Conservation (phyloP, 2,888 invertebrate genomes). For the Yponomeuta plumbellus region DNA sequence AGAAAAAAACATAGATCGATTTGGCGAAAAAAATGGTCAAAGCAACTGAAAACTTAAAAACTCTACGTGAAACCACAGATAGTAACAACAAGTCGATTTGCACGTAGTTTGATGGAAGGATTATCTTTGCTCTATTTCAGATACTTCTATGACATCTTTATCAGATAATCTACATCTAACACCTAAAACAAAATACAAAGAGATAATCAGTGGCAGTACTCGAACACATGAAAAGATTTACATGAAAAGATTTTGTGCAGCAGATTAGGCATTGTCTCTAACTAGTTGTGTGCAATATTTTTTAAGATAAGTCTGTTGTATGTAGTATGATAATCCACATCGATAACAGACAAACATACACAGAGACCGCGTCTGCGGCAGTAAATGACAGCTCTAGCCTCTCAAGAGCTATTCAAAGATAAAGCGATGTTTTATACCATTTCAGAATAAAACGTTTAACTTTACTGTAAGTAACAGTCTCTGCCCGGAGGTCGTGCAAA, state of each 20-base stretch:
- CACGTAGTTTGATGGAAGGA: too few species aligned
- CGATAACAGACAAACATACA: neutral
- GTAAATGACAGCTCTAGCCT: neutral
- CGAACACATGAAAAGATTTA: neutral
- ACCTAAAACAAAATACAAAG: too few species aligned
- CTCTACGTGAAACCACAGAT: too few species aligned
- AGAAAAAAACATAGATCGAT: too few species aligned
- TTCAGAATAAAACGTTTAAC: neutral
- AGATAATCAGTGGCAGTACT: too few species aligned
- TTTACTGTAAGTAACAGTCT: neutral
- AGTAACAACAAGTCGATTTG: too few species aligned
- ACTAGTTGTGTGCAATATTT: neutral
- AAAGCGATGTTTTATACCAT: neutral
- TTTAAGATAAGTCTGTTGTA: neutral
- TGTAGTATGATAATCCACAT: neutral
- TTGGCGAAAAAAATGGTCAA: too few species aligned
- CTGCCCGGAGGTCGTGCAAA: neutral
- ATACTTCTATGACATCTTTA: too few species aligned
- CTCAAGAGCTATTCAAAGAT: conserved; percentile 1
- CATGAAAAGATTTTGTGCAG: neutral
- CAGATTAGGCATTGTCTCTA: too few species aligned
- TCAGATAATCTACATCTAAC: too few species aligned
- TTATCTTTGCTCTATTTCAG: too few species aligned
- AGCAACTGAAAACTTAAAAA: too few species aligned
- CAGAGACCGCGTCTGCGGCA: neutral